Conservation (phyloP, 1,140 invertebrate genomes). For the Planococcus citri region DNA sequence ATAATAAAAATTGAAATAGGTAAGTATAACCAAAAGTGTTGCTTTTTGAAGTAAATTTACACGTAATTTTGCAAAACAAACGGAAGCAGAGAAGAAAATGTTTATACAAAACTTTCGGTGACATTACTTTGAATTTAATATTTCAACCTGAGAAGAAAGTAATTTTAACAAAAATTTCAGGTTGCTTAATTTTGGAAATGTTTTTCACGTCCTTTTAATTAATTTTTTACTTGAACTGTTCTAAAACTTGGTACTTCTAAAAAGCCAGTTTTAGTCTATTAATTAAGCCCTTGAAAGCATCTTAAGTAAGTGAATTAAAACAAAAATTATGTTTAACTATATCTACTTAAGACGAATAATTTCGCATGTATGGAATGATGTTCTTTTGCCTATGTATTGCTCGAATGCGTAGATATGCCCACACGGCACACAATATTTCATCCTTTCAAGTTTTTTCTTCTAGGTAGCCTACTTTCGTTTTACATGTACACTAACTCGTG, state of each 20-base stretch:
- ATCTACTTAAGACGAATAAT: background rate
- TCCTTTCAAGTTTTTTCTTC: too few relatives aligned
- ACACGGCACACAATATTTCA: too few relatives aligned
- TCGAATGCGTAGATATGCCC: too few relatives aligned
- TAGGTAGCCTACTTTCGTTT: too few relatives aligned
- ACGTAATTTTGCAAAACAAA: background rate
- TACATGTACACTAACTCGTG: too few relatives aligned
- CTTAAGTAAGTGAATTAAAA: conserved; percentile 4
- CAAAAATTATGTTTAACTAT: background rate
- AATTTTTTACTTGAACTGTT: background rate
- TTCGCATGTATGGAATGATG: background rate
- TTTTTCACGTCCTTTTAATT: background rate
- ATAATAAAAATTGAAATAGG: too few relatives aligned
- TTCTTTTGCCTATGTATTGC: too few relatives aligned
- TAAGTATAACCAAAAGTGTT: too few relatives aligned
- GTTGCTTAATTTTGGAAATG: background rate
- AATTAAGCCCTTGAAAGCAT: background rate
- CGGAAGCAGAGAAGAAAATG: background rate
- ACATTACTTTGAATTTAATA: background rate
- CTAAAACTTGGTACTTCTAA: background rate
- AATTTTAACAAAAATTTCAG: background rate
- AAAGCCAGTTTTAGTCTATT: background rate
- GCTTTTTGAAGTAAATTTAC: too few relatives aligned
- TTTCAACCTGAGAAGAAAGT: background rate
- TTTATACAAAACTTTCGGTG: background rate